A percentile compares a stretch with the other conserved stretches of the same genome.
Conservation (phyloP, 2,888 invertebrate species). For the Biston stratarius region DNA sequence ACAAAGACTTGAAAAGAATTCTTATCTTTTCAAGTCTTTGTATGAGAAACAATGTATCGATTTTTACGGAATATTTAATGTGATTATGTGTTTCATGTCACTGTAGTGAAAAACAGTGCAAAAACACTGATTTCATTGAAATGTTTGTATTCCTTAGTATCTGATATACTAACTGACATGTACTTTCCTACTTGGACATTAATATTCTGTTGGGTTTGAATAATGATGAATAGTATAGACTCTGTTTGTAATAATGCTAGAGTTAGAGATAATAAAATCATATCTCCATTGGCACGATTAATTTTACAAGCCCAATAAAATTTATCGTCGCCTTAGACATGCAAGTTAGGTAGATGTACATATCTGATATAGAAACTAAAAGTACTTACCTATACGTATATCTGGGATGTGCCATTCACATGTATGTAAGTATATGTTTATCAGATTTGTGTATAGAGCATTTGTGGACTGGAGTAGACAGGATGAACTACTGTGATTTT, state of each 20-base stretch:
- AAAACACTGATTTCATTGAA: neutral
- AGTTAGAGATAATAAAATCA: neutral
- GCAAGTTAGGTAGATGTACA: neutral
- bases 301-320: conserved; percentile 17
- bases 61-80: no score
- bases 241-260: neutral
- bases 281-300: conserved; percentile 24
- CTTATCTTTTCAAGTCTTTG: no score
- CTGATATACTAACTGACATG: no score
- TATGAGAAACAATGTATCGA: no score
- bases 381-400: neutral
- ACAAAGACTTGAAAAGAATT: no score
- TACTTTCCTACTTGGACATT: neutral
- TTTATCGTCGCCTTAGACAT: neutral
- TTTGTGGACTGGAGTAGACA: no score
- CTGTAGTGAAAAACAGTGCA: no score
- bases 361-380: neutral
- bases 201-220: neutral
- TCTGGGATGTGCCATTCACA: neutral
- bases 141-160: neutral
- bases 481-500: no score
- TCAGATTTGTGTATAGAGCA: no score
- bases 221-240: neutral
- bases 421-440: neutral
- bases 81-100: no score